These are phyloP conservation scores for Saccopteryx leptura DNA, from an alignment of 2,113 vertebrate species.

Conservation along the genomic window DNA sequence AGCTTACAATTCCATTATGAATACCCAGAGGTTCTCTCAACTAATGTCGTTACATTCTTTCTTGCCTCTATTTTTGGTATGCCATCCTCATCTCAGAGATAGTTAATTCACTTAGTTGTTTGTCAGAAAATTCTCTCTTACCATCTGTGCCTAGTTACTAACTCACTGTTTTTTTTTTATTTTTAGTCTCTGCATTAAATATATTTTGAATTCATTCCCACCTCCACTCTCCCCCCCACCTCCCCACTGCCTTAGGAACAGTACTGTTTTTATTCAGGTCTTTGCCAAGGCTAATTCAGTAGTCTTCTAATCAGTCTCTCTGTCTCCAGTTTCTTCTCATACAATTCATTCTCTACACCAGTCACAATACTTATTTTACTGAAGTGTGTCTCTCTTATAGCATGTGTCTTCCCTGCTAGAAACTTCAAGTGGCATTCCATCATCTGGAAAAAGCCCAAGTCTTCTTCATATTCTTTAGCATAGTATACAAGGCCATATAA, in stretches of 20 bases:
- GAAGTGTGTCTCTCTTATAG: not conserved
- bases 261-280: slow-evolving; percentile 10
- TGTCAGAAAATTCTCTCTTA: not conserved
- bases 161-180: not conserved
- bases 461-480: not conserved
- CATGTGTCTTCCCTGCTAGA: not conserved
- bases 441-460: not conserved
- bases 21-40: not conserved
- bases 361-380: slow-evolving; percentile 12
- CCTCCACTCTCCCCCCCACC: not conserved
- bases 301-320: not conserved
- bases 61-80: not conserved
- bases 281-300: not conserved
- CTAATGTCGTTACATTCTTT: not conserved
- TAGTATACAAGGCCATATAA: not conserved
- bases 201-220: not conserved
- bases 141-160: not conserved
- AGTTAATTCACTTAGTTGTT: not conserved
- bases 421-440: not conserved
- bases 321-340: not conserved
- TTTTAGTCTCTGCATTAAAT: not conserved
- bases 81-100: not conserved
- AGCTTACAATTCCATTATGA: not conserved
- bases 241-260: not conserved
- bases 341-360: not conserved